Evolutionary conservation across 2,113 vertebrate species (phyloP).

Genomic region (Chamaetylas fuelleborni): DNA sequence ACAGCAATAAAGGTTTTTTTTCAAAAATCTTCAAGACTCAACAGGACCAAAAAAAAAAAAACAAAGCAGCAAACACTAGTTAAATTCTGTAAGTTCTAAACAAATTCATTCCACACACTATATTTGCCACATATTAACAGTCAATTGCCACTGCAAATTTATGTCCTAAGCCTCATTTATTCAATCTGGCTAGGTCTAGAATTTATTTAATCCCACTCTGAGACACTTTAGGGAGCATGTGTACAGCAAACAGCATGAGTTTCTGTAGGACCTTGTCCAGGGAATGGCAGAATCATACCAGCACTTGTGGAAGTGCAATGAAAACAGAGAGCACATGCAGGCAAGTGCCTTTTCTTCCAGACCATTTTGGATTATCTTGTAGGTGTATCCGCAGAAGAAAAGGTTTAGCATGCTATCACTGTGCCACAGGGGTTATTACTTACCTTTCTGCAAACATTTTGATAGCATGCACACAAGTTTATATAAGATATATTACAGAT

Average conservation of each 20-base stretch:
- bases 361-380: neutral
- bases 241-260: neutral
- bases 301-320: neutral
- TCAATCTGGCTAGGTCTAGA: neutral
- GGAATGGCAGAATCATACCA: neutral
- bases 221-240: neutral
- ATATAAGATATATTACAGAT: neutral
- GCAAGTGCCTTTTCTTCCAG: neutral
- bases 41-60: neutral
- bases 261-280: neutral
- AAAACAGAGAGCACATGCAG: neutral
- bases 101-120: neutral
- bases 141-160: neutral
- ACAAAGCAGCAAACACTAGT: neutral
- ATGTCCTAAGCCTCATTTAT: neutral
- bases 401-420: neutral
- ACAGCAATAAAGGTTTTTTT: neutral
- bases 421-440: neutral
- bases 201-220: neutral
- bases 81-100: neutral
- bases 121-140: neutral
- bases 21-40: neutral
- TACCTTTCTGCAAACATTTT: neutral
- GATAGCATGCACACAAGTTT: neutral
- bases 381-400: neutral